Conservation (phyloP, 2,888 invertebrate species). For the Agonopterix heracliana region DNA sequence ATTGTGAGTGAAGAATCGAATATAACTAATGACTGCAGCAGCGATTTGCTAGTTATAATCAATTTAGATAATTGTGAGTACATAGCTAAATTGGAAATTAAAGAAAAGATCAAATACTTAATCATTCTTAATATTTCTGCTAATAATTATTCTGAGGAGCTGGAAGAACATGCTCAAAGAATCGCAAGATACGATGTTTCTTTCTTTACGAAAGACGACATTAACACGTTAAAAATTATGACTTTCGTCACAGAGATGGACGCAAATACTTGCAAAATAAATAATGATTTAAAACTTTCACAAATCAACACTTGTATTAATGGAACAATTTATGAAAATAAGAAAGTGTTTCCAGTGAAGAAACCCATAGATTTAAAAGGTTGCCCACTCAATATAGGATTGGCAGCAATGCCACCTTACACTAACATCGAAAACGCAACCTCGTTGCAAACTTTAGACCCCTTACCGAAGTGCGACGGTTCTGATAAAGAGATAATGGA, state of each 20-base stretch:
- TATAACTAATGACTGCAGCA: slow-evolving; percentile 7
- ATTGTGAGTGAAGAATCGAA: slow-evolving; percentile 10
- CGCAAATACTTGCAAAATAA: slow-evolving; percentile 26
- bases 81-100: slow-evolving; percentile 17
- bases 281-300: slow-evolving; percentile 15
- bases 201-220: slow-evolving; percentile 25
- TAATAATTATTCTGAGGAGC: slow-evolving; percentile 15
- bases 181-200: slow-evolving; percentile 31
- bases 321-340: slow-evolving; percentile 19
- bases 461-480: slow-evolving; percentile 30
- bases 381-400: slow-evolving; percentile 45
- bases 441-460: slow-evolving; percentile 31
- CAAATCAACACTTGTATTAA: slow-evolving; percentile 33
- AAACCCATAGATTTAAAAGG: slow-evolving; percentile 33
- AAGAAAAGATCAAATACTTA: slow-evolving; percentile 28
- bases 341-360: slow-evolving; percentile 33
- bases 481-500: slow-evolving; percentile 49
- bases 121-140: slow-evolving; percentile 19
- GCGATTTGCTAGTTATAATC: slow-evolving; percentile 19
- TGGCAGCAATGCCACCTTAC: slow-evolving; percentile 43
- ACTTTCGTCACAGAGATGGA: slow-evolving; percentile 36
- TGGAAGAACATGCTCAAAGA: slow-evolving; percentile 20
- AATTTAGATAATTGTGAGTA: slow-evolving; percentile 23
- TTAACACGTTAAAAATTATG: slow-evolving; percentile 17
- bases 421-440: slow-evolving; percentile 28